phyloP scores from a whole-genome alignment of 1,140 invertebrate genomes.

The Anagrus nilaparvatae region DNA sequence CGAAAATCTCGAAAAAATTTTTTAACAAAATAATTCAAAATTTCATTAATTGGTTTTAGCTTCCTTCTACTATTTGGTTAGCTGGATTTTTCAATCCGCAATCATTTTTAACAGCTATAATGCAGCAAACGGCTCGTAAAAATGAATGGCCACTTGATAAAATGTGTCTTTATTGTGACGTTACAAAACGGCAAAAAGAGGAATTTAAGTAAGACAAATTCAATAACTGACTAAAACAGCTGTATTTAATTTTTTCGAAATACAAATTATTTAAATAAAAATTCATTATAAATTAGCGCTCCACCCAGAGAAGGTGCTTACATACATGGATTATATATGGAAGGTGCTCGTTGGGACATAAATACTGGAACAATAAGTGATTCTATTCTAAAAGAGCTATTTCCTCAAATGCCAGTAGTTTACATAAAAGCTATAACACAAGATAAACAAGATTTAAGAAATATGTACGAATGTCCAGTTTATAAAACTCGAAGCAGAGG shows the following conservation, averaged over 20 bases:
- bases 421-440: slow-evolving; percentile 77
- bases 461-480: slow-evolving; percentile 86
- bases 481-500: slow-evolving; percentile 84
- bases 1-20: not conserved
- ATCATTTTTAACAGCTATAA: slow-evolving; percentile 92
- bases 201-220: slow-evolving; percentile 56
- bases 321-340: slow-evolving; percentile 84
- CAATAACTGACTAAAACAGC: slow-evolving; percentile 6
- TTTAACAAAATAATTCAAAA: slow-evolving; percentile 28
- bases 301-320: slow-evolving; percentile 86
- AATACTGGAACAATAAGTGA: slow-evolving; percentile 66
- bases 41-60: slow-evolving; percentile 31
- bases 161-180: slow-evolving; percentile 90
- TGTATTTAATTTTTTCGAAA: slow-evolving; percentile 3
- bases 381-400: slow-evolving; percentile 79
- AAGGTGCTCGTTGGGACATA: slow-evolving; percentile 87
- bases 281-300: slow-evolving; percentile 46
- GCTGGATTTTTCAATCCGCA: slow-evolving; percentile 95
- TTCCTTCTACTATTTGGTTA: slow-evolving; percentile 82
- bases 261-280: not conserved
- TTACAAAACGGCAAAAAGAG: slow-evolving; percentile 82
- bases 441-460: slow-evolving; percentile 79
- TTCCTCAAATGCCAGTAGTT: slow-evolving; percentile 84
- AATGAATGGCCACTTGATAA: slow-evolving; percentile 94
- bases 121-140: slow-evolving; percentile 91